Base-by-base conservation (phyloP, 2,113 vertebrate genomes). In the Panthera tigris region DNA sequence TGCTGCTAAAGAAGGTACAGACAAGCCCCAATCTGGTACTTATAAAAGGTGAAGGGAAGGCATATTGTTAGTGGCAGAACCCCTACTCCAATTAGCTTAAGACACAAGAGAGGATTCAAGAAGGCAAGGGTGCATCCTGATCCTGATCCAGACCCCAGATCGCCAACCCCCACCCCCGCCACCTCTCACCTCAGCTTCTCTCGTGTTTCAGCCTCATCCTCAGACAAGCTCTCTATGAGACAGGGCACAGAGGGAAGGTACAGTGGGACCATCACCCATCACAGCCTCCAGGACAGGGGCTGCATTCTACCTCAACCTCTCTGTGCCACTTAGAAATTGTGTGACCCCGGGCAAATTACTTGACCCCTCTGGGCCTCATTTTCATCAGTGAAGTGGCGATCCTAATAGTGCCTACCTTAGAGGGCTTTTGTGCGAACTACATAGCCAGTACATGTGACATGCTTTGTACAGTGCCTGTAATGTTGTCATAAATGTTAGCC, bases 91-190 rank as follows among this genome's bases (percentile, higher is more conserved):
- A 41, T 27, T 3, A n/a, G 36, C n/a, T 29, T n/a, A 41, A 31
- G 9, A 6, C 31, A 23, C 39, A 29, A 61, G 79, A 50, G 25
- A 90, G 50, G 76, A 69, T 48, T 13, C 2, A 3, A 63, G 45
- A 48, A 50, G 16, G 18, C 1, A 48, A 45, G 2, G 3, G 23
- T n/a, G 15, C 50, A 36, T 63, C 0, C 55, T 39, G 71, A 36
- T 63, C 0, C 55, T n/a, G 57, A n/a, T 19, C 63, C 39, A 52
- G 86, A 52, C n/a, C 16, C 36, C 23, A 19, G 48, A 55, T 4
- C 13, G 1, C 66, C 7, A 1, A 52, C 11, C 21, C 1, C 23
- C 52, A 52, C 0, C 23, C 52, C 39, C 0, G 69, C 15, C 0
- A 2, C 86, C n/a, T 81, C 29, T 74, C 12, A 45, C 50, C 45